Base-by-base conservation (phyloP, 2,113 vertebrate genomes). In the Monopterus albus region DNA sequence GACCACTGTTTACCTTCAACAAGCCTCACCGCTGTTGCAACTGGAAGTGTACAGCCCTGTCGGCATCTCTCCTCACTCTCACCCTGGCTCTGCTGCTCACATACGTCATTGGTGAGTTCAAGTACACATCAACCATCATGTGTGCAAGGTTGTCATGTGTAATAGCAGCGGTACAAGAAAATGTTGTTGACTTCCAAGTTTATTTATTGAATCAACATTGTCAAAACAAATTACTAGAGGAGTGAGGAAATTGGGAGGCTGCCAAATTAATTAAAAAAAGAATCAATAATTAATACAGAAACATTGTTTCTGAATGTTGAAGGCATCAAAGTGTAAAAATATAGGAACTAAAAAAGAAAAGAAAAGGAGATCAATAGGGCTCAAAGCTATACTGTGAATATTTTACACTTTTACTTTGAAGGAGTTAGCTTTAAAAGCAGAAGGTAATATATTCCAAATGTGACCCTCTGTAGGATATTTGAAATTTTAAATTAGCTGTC, bases 21-120 rank as follows among this genome's bases (percentile, higher is more conserved):
- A 98, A 98, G 94, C 96, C 96, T 28, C 96, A 98, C 75, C 94
- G 96, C 88, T 98, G 97, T 85, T 98, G 97, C 91, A 98, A 98
- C 88, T 98, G 97, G 97, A 98, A 97, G 89, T 98, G 97, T 29
- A 98, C 97, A 0, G 97, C 97, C 23, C 78, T 98, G 91, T 98
- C 96, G 0, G 97, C 96, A 7, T 97, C 96, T 0, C 96, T 96
- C 1, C 94, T 98, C 65, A 98, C 97, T 0, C 95, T 98, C 74
- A 96, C 96, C 15, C 88, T 98, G 82, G 97, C 96, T 1, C 83
- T 98, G 87, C 84, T 98, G 82, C 95, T 98, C 62, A 93, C 96
- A 75, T 98, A 98, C 49, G 96, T 98, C 82, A 96, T 98, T 2
- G 96, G 97, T 98, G 95, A 97, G 97, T 90, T 18, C 14, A 21